Evolutionary conservation across 2,797 vertebrate genomes (phyloP).

Genomic region (Rhabdophis nuchalis): DNA sequence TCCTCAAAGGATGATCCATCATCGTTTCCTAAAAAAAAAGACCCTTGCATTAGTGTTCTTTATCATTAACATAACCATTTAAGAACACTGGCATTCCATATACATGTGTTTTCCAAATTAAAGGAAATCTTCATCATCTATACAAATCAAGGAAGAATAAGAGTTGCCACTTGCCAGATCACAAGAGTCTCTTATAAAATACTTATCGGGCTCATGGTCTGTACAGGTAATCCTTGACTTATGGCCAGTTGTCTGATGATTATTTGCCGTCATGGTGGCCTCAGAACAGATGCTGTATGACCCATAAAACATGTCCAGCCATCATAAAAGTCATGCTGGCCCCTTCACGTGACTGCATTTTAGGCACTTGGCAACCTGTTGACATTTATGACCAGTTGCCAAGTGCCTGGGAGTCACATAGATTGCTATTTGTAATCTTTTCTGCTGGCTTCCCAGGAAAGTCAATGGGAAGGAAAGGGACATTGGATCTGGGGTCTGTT

Average conservation of each 20-base stretch:
- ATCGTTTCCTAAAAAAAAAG: conserved; percentile 83
- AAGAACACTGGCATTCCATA: conserved; percentile 1
- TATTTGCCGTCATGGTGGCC: not conserved
- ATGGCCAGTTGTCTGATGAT: not conserved
- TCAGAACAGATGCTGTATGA: not conserved
- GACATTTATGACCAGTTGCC: not conserved
- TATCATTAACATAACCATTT: not conserved
- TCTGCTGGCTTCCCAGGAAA: not conserved
- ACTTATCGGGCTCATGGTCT: not conserved
- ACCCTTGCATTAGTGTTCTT: not conserved
- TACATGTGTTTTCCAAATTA: not conserved
- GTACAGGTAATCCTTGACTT: not conserved
- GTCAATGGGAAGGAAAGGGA: not conserved
- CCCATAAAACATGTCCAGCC: not conserved
- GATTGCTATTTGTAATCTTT: not conserved
- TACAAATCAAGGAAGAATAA: conserved; percentile 7
- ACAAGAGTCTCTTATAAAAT: not conserved
- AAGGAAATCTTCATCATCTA: conserved; percentile 6
- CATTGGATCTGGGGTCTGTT: not conserved
- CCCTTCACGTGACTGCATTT: not conserved
- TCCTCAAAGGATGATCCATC: conserved; percentile 94
- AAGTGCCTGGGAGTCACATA: not conserved
- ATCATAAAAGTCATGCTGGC: not conserved
- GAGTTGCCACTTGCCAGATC: not conserved
- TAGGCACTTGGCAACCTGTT: not conserved